These are phyloP conservation scores for Berghia stephanieae DNA, from an alignment of 1,140 invertebrate genomes.

Conservation along the genomic window DNA sequence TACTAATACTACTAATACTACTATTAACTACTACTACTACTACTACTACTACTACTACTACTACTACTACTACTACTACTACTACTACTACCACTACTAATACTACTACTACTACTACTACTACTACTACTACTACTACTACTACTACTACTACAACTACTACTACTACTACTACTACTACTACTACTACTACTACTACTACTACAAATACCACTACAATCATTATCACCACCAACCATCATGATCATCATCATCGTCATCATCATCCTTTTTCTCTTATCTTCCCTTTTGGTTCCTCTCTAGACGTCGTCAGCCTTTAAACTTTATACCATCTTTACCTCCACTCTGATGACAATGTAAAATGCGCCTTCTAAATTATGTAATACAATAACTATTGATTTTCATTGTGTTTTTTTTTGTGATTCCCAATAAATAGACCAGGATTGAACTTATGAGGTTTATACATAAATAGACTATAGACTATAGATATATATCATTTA, in stretches of 20 bases:
- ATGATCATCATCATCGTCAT: too few species aligned
- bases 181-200: constrained; percentile 8
- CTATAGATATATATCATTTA: too few species aligned
- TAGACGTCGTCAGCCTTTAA: not conserved
- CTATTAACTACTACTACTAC: too few species aligned
- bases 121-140: constrained; percentile 25
- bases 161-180: constrained; percentile 27
- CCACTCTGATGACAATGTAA: not conserved
- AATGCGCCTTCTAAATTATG: not conserved
- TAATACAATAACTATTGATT: too few species aligned
- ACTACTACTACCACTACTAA: constrained; percentile 29
- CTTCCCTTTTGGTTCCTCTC: not conserved
- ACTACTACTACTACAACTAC: constrained; percentile 22
- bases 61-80: constrained; percentile 14
- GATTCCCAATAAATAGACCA: too few species aligned
- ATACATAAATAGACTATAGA: too few species aligned
- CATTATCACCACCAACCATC: too few species aligned
- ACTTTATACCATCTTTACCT: not conserved
- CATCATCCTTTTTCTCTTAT: not conserved
- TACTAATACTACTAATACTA: too few species aligned
- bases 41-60: too few species aligned
- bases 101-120: constrained; percentile 26
- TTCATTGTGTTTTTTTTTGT: too few species aligned
- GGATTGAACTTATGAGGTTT: too few species aligned
- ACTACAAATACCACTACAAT: not conserved